Conservation (phyloP, 2,113 vertebrate genomes). For the Elgaria multicarinata region DNA sequence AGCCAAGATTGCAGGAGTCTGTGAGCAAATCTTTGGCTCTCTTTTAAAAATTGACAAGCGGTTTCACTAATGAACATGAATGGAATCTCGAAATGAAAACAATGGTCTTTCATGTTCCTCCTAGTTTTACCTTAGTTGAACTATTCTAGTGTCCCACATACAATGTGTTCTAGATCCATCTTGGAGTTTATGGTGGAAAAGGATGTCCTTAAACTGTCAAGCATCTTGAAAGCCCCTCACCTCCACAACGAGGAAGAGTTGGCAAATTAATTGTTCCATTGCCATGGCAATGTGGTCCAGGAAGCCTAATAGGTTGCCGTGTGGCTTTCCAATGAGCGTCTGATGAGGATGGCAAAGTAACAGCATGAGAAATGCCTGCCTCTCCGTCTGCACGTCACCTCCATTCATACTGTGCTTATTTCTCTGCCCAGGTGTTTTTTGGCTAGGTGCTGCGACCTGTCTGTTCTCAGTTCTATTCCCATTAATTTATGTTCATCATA, state of each 20-base stretch:
- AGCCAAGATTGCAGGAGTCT: too few species aligned
- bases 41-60: too few species aligned
- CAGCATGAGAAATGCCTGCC: not conserved
- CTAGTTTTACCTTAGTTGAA: too few species aligned
- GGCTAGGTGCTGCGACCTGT: not conserved
- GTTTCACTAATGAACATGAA: too few species aligned
- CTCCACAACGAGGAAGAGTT: not conserved
- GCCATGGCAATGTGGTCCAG: not conserved
- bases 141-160: too few species aligned
- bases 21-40: too few species aligned
- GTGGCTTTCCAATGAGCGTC: not conserved
- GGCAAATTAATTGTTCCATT: not conserved
- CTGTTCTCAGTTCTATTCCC: not conserved
- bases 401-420: not conserved
- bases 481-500: not conserved
- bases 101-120: too few species aligned
- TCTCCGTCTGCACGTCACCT: not conserved
- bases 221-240: not conserved
- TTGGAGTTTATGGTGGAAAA: not conserved
- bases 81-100: too few species aligned
- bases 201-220: not conserved
- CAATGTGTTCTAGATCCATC: not conserved
- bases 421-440: conserved; percentile 1
- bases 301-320: not conserved
- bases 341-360: not conserved